phyloP scores from a whole-genome alignment of 1,140 invertebrate genomes.

The Drosophila nikananu region DNA sequence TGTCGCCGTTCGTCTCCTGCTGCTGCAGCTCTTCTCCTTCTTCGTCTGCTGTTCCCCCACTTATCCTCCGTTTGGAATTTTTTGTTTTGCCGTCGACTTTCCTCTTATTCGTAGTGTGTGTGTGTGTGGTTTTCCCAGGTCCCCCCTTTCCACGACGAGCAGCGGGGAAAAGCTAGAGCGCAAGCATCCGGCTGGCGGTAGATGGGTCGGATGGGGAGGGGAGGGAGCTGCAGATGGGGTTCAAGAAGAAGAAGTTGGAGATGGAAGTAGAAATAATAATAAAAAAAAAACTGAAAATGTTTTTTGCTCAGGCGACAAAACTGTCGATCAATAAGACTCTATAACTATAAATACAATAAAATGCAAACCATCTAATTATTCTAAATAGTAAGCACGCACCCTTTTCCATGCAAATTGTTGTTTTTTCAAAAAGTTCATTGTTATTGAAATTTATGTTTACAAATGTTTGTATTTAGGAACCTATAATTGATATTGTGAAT shows the following conservation, averaged over 20 bases:
- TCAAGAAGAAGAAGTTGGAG: conserved; percentile 9
- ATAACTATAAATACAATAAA: neutral
- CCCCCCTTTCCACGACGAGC: conserved; percentile 13
- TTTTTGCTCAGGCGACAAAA: conserved; percentile 42
- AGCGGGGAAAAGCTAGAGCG: conserved; percentile 58
- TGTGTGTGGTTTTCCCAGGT: conserved; percentile 19
- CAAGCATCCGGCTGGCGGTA: conserved; percentile 64
- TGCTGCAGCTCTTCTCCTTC: neutral
- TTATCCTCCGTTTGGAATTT: conserved; percentile 42
- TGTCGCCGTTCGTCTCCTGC: conserved; percentile 35
- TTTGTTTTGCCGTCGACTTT: conserved; percentile 54
- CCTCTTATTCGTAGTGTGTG: conserved; percentile 10
- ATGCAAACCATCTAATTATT: neutral
- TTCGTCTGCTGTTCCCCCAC: conserved; percentile 2
- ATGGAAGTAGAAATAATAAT: neutral
- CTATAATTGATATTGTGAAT: no score
- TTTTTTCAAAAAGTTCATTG: no score
- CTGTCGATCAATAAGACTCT: neutral
- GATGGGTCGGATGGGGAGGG: neutral
- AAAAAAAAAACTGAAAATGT: conserved; percentile 15
- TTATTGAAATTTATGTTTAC: no score
- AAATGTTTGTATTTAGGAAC: no score
- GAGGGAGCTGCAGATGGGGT: conserved; percentile 4
- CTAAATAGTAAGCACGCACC: no score
- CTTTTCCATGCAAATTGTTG: no score